Percentiles rank a stretch among this genome's conserved stretches.
phyloP scores from a whole-genome alignment of 37 sponge, comb jelly and placozoan genomes.

The Aplysina aerophoba region DNA sequence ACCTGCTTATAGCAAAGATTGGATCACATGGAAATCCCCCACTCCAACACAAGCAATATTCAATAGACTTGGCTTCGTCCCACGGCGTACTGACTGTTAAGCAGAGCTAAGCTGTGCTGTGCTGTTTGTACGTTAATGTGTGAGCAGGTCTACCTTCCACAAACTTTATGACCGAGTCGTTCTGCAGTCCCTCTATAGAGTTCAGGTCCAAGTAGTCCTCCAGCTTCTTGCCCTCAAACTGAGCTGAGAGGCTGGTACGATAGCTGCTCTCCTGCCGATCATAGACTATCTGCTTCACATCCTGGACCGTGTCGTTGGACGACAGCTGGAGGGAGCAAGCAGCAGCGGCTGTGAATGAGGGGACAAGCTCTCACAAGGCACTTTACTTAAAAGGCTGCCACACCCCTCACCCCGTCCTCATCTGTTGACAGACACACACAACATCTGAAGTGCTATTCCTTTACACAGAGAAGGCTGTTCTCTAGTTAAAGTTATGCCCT shows the following conservation, averaged over 20 bases:
- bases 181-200: conserved; percentile 59
- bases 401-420: too few species aligned
- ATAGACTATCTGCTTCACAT: conserved; percentile 76
- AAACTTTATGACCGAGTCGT: conserved; percentile 70
- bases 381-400: too few species aligned
- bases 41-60: background rate
- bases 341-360: background rate
- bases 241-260: conserved; percentile 84
- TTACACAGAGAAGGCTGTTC: too few species aligned
- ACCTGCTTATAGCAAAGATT: background rate
- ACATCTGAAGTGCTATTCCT: too few species aligned
- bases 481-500: too few species aligned
- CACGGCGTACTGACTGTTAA: background rate
- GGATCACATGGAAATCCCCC: background rate
- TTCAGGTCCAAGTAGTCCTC: conserved; percentile 82
- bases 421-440: background rate
- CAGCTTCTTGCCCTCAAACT: conserved; percentile 70
- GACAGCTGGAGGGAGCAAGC: conserved; percentile 55
- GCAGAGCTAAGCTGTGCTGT: background rate
- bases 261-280: conserved; percentile 88
- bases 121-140: background rate
- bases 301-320: conserved; percentile 79
- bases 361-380: too few species aligned
- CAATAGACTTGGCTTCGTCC: too few species aligned
- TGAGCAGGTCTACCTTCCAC: conserved; percentile 73